Conservation (phyloP, 2,797 vertebrate species). For the Melanotaenia parkinsoni region DNA sequence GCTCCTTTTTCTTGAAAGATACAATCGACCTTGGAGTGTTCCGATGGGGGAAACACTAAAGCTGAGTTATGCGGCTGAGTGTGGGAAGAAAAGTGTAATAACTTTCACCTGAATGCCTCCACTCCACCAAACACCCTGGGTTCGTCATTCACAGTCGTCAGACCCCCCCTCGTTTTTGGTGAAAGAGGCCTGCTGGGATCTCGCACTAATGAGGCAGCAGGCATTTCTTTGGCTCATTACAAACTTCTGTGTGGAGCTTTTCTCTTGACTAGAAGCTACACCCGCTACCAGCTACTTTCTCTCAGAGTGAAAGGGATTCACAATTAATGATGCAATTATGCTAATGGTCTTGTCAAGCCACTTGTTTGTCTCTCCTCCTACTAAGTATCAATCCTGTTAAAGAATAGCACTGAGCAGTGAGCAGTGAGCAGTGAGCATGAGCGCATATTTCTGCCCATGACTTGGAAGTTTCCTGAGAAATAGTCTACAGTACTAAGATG, state of each 20-base stretch:
- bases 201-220: conserved; percentile 77
- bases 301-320: conserved; percentile 71
- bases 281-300: conserved; percentile 73
- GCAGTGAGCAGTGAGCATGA: conserved; percentile 5
- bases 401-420: conserved; percentile 49
- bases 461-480: conserved; percentile 28
- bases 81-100: conserved; percentile 82
- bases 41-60: conserved; percentile 63
- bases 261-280: conserved; percentile 62
- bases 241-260: conserved; percentile 67
- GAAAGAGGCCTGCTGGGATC: conserved; percentile 66
- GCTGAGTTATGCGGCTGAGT: conserved; percentile 73
- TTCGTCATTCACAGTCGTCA: conserved; percentile 77
- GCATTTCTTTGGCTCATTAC: conserved; percentile 73
- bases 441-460: conserved; percentile 15
- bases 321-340: conserved; percentile 85
- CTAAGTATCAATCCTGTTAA: conserved; percentile 71
- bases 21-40: conserved; percentile 73
- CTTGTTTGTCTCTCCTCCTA: conserved; percentile 58
- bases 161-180: conserved; percentile 61
- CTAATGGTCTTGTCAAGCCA: conserved; percentile 71
- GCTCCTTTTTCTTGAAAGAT: conserved; percentile 63
- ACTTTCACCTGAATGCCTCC: conserved; percentile 81
- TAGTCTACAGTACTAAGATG: conserved; percentile 5
- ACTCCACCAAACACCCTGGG: conserved; percentile 72